Conservation (phyloP, 1,140 invertebrate genomes). For the Nasonia giraulti region DNA sequence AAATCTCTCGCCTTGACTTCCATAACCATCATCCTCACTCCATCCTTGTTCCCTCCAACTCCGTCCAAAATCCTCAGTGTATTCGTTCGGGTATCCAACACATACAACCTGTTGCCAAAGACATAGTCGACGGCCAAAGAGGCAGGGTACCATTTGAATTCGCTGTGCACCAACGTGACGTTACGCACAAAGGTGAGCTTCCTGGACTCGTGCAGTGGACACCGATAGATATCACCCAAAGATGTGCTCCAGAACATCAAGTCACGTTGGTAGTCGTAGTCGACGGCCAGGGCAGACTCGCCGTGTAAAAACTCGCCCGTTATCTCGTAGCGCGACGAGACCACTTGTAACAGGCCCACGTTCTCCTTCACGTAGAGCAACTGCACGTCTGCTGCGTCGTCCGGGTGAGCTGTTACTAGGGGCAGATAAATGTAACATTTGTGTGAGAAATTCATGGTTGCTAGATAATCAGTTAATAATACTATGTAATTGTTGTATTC, state of each 20-base stretch:
- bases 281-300: neutral
- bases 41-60: neutral
- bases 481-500: neutral
- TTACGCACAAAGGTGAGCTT: neutral
- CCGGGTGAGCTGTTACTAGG: constrained; percentile 2
- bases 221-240: neutral
- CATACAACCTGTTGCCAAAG: constrained; percentile 9
- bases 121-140: constrained; percentile 24
- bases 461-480: neutral
- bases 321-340: neutral
- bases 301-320: neutral
- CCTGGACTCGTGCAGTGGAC: neutral
- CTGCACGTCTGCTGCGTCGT: neutral
- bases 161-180: neutral
- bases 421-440: neutral
- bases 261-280: constrained; percentile 8
- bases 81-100: constrained; percentile 19
- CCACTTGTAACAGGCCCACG: neutral
- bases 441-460: neutral
- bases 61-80: neutral
- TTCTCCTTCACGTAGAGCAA: constrained; percentile 17
- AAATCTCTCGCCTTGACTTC: neutral
- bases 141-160: neutral
- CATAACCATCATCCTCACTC: neutral
- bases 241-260: constrained; percentile 25